Base-by-base conservation (phyloP, 2,113 vertebrate genomes). In the Ascaphus truei region DNA sequence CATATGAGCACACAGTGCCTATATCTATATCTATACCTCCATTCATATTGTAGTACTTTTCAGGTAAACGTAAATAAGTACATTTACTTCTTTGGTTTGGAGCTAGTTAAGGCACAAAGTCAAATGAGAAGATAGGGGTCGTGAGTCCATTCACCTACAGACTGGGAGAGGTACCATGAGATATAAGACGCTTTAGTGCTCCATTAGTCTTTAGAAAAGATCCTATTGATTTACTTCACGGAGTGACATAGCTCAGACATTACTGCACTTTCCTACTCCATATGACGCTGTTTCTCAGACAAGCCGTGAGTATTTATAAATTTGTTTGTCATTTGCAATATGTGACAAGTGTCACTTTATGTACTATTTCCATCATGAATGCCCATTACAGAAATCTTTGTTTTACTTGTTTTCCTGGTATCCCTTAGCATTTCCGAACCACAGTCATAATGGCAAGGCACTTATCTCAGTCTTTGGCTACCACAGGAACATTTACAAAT, bases 221-320 rank as follows among this genome's bases (percentile, higher is more conserved):
- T 66, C 34, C 34, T 52, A 55, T 55, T 66, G 63, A 66, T 66
- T 66, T 55, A 43, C 36, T 66, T 66, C 51, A 50, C 30, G 29
- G 34, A 55, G 63, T 30, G 50, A 66, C 43, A 66, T 55, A 43
- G 33, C 50, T 51, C 43, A 66, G 63, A 66, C 63, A 43, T 66
- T 55, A 56, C 63, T 55, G 50, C 30, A 36, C 37, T 66, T 55
- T 55, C 63, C 41, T 34, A 66, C 43, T 55, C 48, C 51, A 22
- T 55, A 53, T 66, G 63, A 66, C 50, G 63, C 26, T 27, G 50
- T 13, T 55, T 27, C 62, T 64, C 34, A 66, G 34, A 66, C 50
- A 56, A 45, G 20, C 53, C 36, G 23, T 30, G 20, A 41, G 16
- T 22, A 55, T 55, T 41, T 55, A 51, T 25, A 22, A 23, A 37